Evolutionary conservation across 2,113 vertebrate species (phyloP).

Genomic region (Himantopus leucocephalus): DNA sequence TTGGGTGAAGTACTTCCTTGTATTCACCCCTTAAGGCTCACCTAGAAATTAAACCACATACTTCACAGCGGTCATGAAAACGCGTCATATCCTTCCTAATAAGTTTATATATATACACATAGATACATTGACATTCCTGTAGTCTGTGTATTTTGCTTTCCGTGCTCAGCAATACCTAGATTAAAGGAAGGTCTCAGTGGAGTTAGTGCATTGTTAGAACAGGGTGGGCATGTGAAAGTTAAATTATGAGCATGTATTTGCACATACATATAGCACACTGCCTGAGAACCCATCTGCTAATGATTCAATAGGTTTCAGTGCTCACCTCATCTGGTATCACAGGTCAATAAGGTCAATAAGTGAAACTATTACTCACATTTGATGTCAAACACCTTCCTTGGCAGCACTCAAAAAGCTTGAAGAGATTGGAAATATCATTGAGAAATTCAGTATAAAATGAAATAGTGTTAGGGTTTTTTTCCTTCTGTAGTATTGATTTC

Average conservation of each 20-base stretch:
- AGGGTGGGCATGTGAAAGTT: background rate
- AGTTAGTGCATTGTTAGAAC: background rate
- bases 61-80: background rate
- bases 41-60: background rate
- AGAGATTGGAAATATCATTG: background rate
- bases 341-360: conserved; percentile 26
- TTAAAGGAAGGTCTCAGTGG: background rate
- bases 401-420: background rate
- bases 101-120: too few species aligned
- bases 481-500: conserved; percentile 4
- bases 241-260: background rate
- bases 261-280: background rate
- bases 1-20: background rate
- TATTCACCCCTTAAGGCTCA: background rate
- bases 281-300: background rate
- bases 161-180: background rate
- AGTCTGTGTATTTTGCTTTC: background rate
- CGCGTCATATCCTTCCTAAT: too few species aligned
- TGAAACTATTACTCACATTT: background rate
- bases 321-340: background rate
- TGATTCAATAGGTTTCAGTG: background rate
- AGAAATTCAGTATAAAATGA: conserved; percentile 17
- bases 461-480: background rate
- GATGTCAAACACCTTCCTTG: background rate
- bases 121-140: background rate